Conservation (phyloP, 2,113 vertebrate species). For the Mormoops blainvillei region DNA sequence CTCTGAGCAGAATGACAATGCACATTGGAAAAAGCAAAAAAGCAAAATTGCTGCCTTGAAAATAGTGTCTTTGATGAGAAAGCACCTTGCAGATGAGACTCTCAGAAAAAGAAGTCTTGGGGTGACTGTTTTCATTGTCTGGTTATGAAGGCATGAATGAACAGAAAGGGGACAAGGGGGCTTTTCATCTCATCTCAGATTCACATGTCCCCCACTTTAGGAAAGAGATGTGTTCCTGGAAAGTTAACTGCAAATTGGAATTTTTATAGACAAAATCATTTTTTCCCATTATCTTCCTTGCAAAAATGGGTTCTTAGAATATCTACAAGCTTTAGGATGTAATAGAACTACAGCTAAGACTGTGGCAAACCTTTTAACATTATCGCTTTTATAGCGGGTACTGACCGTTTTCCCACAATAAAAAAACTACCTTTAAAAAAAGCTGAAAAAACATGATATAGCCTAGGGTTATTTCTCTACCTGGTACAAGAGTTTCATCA, state of each 20-base stretch:
- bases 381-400: neutral
- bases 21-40: neutral
- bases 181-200: neutral
- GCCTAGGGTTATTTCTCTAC: neutral
- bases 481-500: neutral
- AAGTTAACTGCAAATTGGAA: constrained; percentile 23
- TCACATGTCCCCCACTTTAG: neutral
- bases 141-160: neutral
- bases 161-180: neutral
- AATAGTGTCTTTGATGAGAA: neutral
- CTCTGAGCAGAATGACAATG: constrained; percentile 31
- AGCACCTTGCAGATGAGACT: neutral
- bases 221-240: neutral
- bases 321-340: neutral
- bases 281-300: neutral
- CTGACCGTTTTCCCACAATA: constrained; percentile 1
- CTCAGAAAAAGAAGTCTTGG: neutral
- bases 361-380: neutral
- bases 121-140: neutral
- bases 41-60: neutral
- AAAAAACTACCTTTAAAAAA: neutral
- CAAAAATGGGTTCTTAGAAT: constrained; percentile 4
- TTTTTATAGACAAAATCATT: constrained; percentile 20
- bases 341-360: neutral
- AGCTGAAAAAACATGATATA: neutral